Evolutionary conservation across 2,113 vertebrate species (phyloP).

Genomic region (Pluvianellus socialis): DNA sequence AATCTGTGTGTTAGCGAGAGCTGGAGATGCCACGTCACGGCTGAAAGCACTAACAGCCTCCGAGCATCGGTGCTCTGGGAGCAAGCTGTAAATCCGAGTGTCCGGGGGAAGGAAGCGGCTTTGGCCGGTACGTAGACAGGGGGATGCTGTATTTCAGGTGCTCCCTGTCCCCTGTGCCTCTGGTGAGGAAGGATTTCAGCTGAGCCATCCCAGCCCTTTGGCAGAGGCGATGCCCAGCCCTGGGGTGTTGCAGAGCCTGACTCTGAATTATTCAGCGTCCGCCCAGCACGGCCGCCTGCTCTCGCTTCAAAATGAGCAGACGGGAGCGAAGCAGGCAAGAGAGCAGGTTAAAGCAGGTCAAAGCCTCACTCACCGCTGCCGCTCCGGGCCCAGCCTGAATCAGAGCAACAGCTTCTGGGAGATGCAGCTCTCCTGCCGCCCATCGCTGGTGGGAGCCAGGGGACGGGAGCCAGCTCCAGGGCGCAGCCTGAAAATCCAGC

Average conservation of each 20-base stretch:
- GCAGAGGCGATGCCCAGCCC: neutral
- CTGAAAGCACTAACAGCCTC: neutral
- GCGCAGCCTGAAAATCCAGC: neutral
- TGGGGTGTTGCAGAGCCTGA: neutral
- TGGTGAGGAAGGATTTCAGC: neutral
- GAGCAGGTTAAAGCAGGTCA: neutral
- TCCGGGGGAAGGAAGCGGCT: neutral
- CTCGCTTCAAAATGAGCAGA: neutral
- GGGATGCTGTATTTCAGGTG: neutral
- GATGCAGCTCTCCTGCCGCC: neutral
- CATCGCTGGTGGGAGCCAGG: accelerated
- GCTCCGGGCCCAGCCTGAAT: neutral
- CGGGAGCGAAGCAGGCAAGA: neutral
- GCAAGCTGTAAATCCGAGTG: neutral
- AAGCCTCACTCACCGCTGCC: neutral
- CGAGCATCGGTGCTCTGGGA: neutral
- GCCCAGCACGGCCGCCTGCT: neutral
- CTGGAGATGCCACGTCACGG: neutral
- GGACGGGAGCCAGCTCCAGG: neutral
- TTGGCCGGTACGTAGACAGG: neutral
- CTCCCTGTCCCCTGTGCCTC: neutral
- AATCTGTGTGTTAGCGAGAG: neutral
- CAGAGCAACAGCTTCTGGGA: neutral
- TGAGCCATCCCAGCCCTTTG: neutral
- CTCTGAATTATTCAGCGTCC: constrained; percentile 60